Evolutionary conservation across 2,113 vertebrate species (phyloP), one percentile per base, ranked within the genome.

Genomic region (Chaenogobius annularis): DNA sequence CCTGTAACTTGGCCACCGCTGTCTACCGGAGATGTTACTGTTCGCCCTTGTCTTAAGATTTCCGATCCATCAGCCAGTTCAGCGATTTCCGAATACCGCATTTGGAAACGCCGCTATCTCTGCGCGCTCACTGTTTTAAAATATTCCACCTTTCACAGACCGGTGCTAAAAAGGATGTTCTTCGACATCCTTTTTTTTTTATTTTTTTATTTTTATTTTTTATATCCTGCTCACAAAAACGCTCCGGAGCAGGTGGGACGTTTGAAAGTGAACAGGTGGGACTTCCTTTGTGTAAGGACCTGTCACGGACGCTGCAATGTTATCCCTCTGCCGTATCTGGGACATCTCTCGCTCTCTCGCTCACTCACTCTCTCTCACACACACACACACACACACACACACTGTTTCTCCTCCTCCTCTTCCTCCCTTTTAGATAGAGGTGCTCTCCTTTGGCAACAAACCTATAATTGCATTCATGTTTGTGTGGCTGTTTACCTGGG

Each of bases 261-360:
- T 76, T 72, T 76, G 14, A 68, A n/a, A 71, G 46, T 62, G 78
- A 90, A 85, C 87, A 88, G 86, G 82, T 88, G 80, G 81, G 85
- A 78, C 68, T 55, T 40, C 72, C 68, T 75, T 81, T 80, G 66
- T 82, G 78, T 76, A 44, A 20, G 50, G 19, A 54, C 50, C 55
- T 58, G 55, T 58, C 55, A 58, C 6, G 22, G 22, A 14, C 76
- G 84, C 84, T 74, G 85, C 70, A 50, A 74, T 89, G 78, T 79
- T 74, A 75, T 81, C 61, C 70, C 73, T 69, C 23, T 6, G 37
- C 80, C 77, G 70, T 83, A 91, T 85, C 83, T 89, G 83, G 90
- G 87, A 77, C 88, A 91, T 66, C 73, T 79, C 75, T 73, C 76
- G 55, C 54, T 23, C 20, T 52, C 50, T 52, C 7, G 3, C 47